phyloP scores from a whole-genome alignment of 23 tunicate species.

The Halocynthia aurantium region DNA sequence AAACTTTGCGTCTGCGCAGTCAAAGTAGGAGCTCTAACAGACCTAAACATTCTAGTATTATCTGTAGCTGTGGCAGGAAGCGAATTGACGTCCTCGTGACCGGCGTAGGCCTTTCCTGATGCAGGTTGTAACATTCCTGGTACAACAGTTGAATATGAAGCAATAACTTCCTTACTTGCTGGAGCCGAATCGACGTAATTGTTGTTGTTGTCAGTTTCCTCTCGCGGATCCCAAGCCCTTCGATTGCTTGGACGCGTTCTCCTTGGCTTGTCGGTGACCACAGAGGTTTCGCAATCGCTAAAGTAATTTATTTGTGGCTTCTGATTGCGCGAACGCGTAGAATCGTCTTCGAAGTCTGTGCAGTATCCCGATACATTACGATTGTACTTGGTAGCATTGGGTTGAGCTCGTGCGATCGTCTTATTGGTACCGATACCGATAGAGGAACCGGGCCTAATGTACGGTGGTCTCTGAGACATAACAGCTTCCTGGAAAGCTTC shows the following conservation, averaged over 20 bases:
- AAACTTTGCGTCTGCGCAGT: too few species aligned
- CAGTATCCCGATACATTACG: slow-evolving; percentile 8
- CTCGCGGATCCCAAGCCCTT: slow-evolving; percentile 9
- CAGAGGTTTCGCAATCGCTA: slow-evolving; percentile 14
- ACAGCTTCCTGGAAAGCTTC: background rate
- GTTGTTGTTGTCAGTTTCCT: background rate
- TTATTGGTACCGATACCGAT: background rate
- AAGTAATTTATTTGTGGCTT: slow-evolving; percentile 13
- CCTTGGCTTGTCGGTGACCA: background rate
- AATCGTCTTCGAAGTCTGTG: slow-evolving; percentile 18
- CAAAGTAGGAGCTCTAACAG: too few species aligned
- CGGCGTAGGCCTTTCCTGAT: too few species aligned
- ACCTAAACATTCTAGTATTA: too few species aligned
- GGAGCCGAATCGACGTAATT: background rate
- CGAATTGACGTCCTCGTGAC: too few species aligned
- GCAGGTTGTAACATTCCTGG: too few species aligned
- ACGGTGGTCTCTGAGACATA: background rate
- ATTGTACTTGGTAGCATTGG: background rate
- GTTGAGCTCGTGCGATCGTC: background rate
- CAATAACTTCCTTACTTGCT: too few species aligned
- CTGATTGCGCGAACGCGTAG: background rate
- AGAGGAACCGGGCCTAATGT: slow-evolving; percentile 7
- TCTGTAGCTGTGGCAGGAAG: too few species aligned
- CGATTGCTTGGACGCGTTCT: slow-evolving; percentile 15
- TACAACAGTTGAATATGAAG: too few species aligned